A percentile compares a stretch with the other conserved stretches of the same genome.
phyloP scores from a whole-genome alignment of 2,888 invertebrate species.

The Conchocele bisecta region DNA sequence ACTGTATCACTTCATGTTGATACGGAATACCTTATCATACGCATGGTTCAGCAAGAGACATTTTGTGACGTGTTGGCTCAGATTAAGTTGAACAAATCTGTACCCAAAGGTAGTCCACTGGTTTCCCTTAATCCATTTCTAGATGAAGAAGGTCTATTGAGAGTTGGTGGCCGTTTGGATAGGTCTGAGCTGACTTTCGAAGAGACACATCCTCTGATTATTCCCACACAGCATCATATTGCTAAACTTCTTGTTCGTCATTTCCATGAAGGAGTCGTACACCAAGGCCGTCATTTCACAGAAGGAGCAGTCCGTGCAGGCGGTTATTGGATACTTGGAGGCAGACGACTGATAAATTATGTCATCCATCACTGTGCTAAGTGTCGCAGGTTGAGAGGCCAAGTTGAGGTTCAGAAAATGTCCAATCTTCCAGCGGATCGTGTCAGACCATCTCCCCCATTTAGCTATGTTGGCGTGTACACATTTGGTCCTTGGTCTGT shows the following conservation, averaged over 20 bases:
- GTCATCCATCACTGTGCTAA: too few relatives aligned
- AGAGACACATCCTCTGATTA: slow-evolving; percentile 12
- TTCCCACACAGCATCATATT: slow-evolving; percentile 27
- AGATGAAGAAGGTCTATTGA: slow-evolving; percentile 6
- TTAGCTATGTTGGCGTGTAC: slow-evolving; percentile 48
- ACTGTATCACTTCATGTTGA: too few relatives aligned
- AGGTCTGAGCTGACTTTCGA: background rate
- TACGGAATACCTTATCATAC: too few relatives aligned
- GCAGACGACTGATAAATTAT: too few relatives aligned
- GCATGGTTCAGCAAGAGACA: too few relatives aligned
- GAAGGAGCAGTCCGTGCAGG: slow-evolving; percentile 32
- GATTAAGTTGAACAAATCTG: too few relatives aligned
- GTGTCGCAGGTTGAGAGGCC: slow-evolving; percentile 15
- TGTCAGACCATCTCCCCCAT: slow-evolving; percentile 36
- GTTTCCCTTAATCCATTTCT: too few relatives aligned
- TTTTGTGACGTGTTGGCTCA: too few relatives aligned
- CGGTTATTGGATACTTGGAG: slow-evolving; percentile 48
- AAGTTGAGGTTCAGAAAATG: slow-evolving; percentile 25
- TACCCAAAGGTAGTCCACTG: too few relatives aligned
- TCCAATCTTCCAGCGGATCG: slow-evolving; percentile 45
- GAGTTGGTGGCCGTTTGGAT: slow-evolving; percentile 22
- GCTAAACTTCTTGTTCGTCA: slow-evolving; percentile 33
- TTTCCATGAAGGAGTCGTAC: slow-evolving; percentile 37
- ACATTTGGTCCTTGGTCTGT: slow-evolving; percentile 47
- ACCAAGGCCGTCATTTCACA: slow-evolving; percentile 46